A percentile compares a stretch with the other conserved stretches of the same genome.
Conservation (phyloP, 2,113 vertebrate species). For the Protomyctophum bolini region DNA sequence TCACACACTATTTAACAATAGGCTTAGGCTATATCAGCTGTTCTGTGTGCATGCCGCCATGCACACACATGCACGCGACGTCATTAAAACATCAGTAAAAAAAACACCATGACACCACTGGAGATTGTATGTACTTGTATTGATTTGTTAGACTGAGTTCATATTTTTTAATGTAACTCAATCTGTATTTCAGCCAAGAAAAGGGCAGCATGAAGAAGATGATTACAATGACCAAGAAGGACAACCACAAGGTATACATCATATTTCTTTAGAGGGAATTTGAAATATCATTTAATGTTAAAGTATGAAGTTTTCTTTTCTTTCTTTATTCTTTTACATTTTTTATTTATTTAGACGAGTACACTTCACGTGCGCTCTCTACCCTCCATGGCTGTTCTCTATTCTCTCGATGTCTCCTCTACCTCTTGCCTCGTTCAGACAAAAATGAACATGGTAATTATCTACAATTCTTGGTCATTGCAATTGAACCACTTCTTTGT, state of each 20-base stretch:
- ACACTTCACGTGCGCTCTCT: constrained; percentile 86
- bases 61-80: too few relatives aligned
- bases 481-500: not conserved
- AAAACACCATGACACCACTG: too few relatives aligned
- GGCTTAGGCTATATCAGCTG: too few relatives aligned
- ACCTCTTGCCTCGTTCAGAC: constrained; percentile 87
- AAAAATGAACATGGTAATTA: constrained; percentile 85
- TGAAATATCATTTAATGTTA: not conserved
- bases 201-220: constrained; percentile 87
- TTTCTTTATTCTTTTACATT: not conserved
- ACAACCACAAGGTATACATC: constrained; percentile 79
- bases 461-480: not conserved
- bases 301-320: not conserved
- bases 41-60: too few relatives aligned
- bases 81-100: too few relatives aligned
- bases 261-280: not conserved
- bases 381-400: constrained; percentile 85
- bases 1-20: too few relatives aligned
- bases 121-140: not conserved
- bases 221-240: constrained; percentile 81
- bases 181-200: constrained; percentile 80
- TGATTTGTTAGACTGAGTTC: not conserved
- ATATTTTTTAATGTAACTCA: not conserved
- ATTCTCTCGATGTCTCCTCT: constrained; percentile 87
- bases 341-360: constrained; percentile 77